phyloP scores from a whole-genome alignment of 30 jellyfish, hydroid and myxozoan species.

The Turritopsis rubra region DNA sequence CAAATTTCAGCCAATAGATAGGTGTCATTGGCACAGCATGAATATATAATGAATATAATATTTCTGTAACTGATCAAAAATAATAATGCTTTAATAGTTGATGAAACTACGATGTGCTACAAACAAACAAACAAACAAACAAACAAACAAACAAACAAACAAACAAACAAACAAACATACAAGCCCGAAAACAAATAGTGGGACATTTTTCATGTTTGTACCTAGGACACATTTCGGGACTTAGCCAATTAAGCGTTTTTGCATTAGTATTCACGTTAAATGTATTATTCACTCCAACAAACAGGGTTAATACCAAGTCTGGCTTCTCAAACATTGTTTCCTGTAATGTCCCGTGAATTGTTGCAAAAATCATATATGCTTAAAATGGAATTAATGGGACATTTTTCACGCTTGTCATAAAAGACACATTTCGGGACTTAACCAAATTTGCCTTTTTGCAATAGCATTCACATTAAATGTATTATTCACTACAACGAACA shows the following conservation, averaged over 20 bases:
- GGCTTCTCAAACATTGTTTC: neutral
- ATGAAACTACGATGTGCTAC: too few species aligned
- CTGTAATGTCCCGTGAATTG: neutral
- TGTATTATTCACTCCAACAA: neutral
- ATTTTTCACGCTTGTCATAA: neutral
- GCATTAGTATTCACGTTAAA: neutral
- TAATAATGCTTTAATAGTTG: too few species aligned
- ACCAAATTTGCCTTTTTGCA: neutral
- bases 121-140: too few species aligned
- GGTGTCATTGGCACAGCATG: too few species aligned
- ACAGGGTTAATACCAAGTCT: neutral
- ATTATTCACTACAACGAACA: neutral
- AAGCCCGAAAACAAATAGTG: neutral
- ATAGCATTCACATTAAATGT: neutral
- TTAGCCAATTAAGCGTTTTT: neutral
- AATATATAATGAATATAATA: too few species aligned
- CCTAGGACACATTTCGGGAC: neutral
- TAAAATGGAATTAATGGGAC: neutral
- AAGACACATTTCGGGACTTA: neutral
- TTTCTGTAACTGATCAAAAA: too few species aligned
- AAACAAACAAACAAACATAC: neutral
- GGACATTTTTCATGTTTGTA: neutral
- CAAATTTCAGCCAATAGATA: too few species aligned
- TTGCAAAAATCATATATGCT: neutral
- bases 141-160: too few species aligned